A percentile compares a stretch with the other conserved stretches of the same genome.
These are phyloP conservation scores for Plumapathes pennacea DNA, from an alignment of 92 coral and sea anemone genomes.

Conservation along the genomic window DNA sequence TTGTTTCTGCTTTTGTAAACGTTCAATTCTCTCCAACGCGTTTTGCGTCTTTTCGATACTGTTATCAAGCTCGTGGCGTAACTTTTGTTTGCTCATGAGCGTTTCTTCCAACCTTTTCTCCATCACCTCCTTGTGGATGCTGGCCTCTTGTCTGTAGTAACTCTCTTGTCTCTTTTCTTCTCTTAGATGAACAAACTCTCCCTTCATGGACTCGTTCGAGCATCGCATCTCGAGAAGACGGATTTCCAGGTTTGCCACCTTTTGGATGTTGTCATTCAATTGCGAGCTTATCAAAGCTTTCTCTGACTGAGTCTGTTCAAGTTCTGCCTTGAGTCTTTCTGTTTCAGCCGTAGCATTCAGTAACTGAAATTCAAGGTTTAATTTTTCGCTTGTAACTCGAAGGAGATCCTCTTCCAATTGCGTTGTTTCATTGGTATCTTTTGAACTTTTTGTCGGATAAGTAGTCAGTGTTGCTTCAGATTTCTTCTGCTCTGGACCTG, in stretches of 20 bases:
- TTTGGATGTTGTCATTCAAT: slow-evolving; percentile 73
- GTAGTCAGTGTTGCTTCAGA: slow-evolving; percentile 13
- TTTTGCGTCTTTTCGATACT: slow-evolving; percentile 37
- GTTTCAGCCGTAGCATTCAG: slow-evolving; percentile 43
- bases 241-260: slow-evolving; percentile 70
- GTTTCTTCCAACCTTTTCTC: slow-evolving; percentile 77
- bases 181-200: slow-evolving; percentile 54
- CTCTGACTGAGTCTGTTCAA: slow-evolving; percentile 68
- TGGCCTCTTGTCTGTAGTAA: slow-evolving; percentile 64
- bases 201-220: slow-evolving; percentile 66
- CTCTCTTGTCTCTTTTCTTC: slow-evolving; percentile 66
- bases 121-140: slow-evolving; percentile 71
- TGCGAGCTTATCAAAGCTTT: slow-evolving; percentile 51
- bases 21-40: slow-evolving; percentile 21
- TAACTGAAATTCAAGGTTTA: slow-evolving; percentile 59
- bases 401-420: slow-evolving; percentile 65
- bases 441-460: no score
- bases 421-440: slow-evolving; percentile 27
- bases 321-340: slow-evolving; percentile 48
- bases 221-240: slow-evolving; percentile 79
- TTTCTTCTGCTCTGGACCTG: slow-evolving; percentile 14
- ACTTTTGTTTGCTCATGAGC: slow-evolving; percentile 49
- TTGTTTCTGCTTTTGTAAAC: slow-evolving; percentile 22
- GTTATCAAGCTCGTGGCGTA: slow-evolving; percentile 57
- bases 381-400: slow-evolving; percentile 52